phyloP scores from a whole-genome alignment of 2,888 invertebrate genomes.

The Cecidostiba fungosa region DNA sequence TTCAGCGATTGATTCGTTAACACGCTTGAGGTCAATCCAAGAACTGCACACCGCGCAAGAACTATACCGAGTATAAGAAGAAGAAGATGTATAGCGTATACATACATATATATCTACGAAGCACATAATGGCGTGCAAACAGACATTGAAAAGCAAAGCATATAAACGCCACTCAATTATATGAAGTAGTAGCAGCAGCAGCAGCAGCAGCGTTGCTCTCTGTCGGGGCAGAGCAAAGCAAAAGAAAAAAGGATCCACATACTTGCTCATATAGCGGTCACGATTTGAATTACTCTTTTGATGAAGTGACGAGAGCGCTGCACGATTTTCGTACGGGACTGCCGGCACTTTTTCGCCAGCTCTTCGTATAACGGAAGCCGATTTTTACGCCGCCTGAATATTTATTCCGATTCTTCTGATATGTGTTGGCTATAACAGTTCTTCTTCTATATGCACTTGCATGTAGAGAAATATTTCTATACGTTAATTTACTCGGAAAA shows the following conservation, averaged over 20 bases:
- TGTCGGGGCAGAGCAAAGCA: not conserved
- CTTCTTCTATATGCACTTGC: not conserved
- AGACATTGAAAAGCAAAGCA: not conserved
- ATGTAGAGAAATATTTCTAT: not conserved
- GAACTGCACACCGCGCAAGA: not conserved
- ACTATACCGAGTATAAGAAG: not conserved
- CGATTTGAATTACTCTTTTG: constrained; percentile 47
- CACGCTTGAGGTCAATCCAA: constrained; percentile 3
- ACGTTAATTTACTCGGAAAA: not conserved
- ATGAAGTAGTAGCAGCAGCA: not conserved
- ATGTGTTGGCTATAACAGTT: not conserved
- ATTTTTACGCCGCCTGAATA: constrained; percentile 28
- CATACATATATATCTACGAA: not conserved
- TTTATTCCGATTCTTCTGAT: not conserved
- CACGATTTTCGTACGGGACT: constrained; percentile 53
- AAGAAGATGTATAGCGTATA: not conserved
- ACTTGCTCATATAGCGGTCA: constrained; percentile 43
- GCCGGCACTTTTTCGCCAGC: not conserved
- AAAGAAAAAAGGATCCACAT: constrained; percentile 25
- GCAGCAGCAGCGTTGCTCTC: not conserved
- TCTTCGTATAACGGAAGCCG: constrained; percentile 38
- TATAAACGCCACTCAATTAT: constrained; percentile 39
- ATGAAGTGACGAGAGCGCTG: constrained; percentile 40
- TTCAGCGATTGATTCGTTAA: constrained; percentile 32
- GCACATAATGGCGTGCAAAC: not conserved